These are phyloP conservation scores for Mycteria americana DNA, from an alignment of 2,797 vertebrate genomes.

Conservation along the genomic window DNA sequence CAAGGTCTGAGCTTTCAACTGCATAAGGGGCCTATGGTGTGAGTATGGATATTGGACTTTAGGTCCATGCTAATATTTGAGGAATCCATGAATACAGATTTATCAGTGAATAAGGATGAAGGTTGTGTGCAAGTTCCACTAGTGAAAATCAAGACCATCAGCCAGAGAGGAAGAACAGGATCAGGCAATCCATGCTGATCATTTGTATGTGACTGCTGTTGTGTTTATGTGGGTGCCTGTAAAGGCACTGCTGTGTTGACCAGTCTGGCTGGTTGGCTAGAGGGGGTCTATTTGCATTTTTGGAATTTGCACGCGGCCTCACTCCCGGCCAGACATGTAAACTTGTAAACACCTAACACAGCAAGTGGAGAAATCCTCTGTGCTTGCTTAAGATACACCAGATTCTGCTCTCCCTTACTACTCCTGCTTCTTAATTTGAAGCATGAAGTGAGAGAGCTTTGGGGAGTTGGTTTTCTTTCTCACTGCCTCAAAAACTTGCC, in stretches of 20 bases:
- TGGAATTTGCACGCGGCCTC: not conserved
- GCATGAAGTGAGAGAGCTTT: not conserved
- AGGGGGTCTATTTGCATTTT: not conserved
- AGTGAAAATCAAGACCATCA: not conserved
- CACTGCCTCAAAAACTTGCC: not conserved
- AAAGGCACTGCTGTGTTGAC: not conserved
- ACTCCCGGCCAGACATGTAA: rapidly evolving
- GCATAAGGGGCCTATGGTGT: not conserved
- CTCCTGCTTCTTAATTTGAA: not conserved
- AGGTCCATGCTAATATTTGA: not conserved
- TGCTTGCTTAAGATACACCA: not conserved
- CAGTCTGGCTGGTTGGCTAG: not conserved
- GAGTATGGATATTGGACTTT: not conserved
- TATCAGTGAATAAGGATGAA: not conserved
- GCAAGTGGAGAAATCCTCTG: not conserved
- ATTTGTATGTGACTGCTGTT: not conserved
- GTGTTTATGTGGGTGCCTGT: not conserved
- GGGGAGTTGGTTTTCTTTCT: not conserved
- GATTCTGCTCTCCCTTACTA: not conserved
- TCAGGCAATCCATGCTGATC: not conserved
- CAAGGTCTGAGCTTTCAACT: not conserved
- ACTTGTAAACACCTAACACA: not conserved
- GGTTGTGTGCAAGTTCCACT: not conserved
- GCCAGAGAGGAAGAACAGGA: not conserved
- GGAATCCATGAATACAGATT: not conserved